Base-by-base conservation (phyloP, 2,888 invertebrate species). In the Catocala fraxini region DNA sequence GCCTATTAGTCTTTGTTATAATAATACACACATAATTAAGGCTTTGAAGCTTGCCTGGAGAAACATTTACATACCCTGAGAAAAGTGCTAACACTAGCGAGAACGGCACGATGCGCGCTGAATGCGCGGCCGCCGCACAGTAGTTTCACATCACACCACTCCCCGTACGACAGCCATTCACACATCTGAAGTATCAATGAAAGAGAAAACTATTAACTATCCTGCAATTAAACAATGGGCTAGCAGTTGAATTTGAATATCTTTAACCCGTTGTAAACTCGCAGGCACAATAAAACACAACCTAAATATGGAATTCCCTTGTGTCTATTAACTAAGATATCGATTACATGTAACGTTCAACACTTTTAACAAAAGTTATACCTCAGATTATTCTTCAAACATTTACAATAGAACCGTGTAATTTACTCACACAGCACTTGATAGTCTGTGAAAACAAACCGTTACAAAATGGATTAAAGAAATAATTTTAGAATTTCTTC, bases 41-140 rank as follows among this genome's bases (percentile, higher is more conserved):
- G 7, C 5, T 56, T 66, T 48, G 12, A 25, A 43, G 9, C 34
- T 34, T 5, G 11, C 33, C 15, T 39, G 56, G 10, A 34, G 9
- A 25, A 57, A 53, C 59, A 42, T 63, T 66, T 47, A 75, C 77
- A 66, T 89, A 96, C 96, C 92, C 95, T 95, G 13, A 97, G 91
- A 79, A 96, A 95, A 59, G 95, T 94, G 90, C 96, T 96, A 74
- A 95, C 96, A 66, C 96, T 96, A 0, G 96, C 96, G 7, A 96
- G 91, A 10, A 97, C 96, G 4, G 96, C 91, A 52, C 96, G 95
- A 82, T 96, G 96, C 0, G 96, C 96, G 80, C 94, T 94, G 77
- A 96, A 94, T 60, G 94, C 92, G 43, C 95, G 95, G 13, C 95
- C 96, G 47, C 95, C 93, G 79, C 96, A 96, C 81, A 95, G 93